phyloP scores from a whole-genome alignment of 37 sponge, comb jelly and placozoan species.

The Spongilla lacustris region DNA sequence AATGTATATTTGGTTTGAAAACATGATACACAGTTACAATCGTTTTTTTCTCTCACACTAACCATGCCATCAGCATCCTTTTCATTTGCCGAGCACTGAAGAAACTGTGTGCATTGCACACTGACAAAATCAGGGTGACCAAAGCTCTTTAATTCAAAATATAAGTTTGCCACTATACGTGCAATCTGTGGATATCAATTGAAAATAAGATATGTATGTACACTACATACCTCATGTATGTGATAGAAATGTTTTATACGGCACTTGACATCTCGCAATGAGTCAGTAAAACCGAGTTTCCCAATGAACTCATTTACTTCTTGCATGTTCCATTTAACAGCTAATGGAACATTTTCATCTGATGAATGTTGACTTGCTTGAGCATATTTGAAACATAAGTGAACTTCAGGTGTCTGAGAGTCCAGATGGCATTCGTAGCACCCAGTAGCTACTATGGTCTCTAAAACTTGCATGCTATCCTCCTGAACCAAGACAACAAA shows the following conservation, averaged over 20 bases:
- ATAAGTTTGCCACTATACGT: slow-evolving; percentile 48
- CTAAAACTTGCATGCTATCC: background rate
- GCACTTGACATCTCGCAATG: background rate
- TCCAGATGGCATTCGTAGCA: background rate
- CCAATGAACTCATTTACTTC: background rate
- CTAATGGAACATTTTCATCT: background rate
- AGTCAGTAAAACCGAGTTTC: background rate
- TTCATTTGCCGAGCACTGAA: slow-evolving; percentile 13
- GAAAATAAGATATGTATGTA: background rate
- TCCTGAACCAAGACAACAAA: background rate
- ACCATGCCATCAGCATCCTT: slow-evolving; percentile 44
- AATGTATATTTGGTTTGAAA: background rate
- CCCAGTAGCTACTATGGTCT: background rate
- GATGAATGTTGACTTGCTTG: background rate
- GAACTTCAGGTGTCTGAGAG: background rate
- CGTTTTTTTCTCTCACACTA: background rate
- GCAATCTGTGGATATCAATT: slow-evolving; percentile 34
- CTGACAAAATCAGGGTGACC: slow-evolving; percentile 62
- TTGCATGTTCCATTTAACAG: background rate
- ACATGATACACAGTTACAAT: background rate
- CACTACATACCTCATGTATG: background rate
- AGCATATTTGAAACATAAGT: background rate
- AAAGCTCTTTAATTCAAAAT: slow-evolving; percentile 37
- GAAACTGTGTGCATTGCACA: background rate
- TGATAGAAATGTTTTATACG: background rate